Evolutionary conservation across 2,113 vertebrate species (phyloP).

Genomic region (Xiphophorus couchianus): DNA sequence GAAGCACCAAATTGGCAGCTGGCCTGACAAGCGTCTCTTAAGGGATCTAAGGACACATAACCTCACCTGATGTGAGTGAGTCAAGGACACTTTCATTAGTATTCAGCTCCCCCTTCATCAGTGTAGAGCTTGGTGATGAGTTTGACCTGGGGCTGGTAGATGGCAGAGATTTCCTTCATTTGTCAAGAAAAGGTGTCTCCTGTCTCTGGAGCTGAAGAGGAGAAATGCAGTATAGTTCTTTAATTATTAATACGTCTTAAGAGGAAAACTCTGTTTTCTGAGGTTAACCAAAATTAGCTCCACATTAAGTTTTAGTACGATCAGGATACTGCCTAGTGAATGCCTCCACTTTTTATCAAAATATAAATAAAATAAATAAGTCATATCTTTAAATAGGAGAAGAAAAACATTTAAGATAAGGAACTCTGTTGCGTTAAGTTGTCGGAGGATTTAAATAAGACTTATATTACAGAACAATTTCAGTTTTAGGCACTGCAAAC

Average conservation of each 20-base stretch:
- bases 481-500: too few relatives aligned
- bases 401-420: too few relatives aligned
- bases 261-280: conserved; percentile 69
- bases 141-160: conserved; percentile 68
- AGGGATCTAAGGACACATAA: conserved; percentile 50
- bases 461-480: too few relatives aligned
- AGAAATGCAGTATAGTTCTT: conserved; percentile 51
- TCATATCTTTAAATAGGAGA: too few relatives aligned
- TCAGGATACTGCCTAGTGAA: conserved; percentile 27
- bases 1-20: conserved; percentile 66
- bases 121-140: conserved; percentile 66
- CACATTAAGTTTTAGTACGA: conserved; percentile 47
- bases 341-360: neutral
- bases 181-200: conserved; percentile 47
- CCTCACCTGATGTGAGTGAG: conserved; percentile 39
- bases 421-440: too few relatives aligned
- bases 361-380: neutral
- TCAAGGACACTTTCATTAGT: conserved; percentile 71
- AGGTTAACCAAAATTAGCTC: conserved; percentile 50
- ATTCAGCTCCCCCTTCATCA: conserved; percentile 63
- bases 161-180: conserved; percentile 63
- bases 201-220: conserved; percentile 40
- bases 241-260: conserved; percentile 74
- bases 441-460: too few relatives aligned
- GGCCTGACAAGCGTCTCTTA: conserved; percentile 17